Evolutionary conservation across 2,797 vertebrate genomes (phyloP).

Genomic region (Leucoraja ocellata): DNA sequence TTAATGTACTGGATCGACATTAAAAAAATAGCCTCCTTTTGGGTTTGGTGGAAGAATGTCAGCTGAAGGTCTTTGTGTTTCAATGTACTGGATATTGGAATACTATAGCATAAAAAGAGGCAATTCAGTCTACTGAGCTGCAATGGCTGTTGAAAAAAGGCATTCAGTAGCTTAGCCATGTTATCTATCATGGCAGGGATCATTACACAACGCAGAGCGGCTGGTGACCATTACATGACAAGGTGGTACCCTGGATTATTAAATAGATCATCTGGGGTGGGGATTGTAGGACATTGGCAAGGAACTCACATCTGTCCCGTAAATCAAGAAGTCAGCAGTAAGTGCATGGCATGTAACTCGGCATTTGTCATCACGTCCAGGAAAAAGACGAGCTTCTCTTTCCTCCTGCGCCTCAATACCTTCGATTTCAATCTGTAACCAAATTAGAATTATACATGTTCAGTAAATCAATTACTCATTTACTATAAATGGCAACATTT

Average conservation of each 20-base stretch:
- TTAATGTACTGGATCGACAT: not conserved
- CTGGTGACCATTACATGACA: no score
- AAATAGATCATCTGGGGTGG: not conserved
- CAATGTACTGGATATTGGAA: not conserved
- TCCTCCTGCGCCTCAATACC: conserved; percentile 70
- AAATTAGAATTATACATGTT: conserved; percentile 36
- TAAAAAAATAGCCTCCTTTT: not conserved
- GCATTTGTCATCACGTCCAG: conserved; percentile 72
- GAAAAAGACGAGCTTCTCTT: conserved; percentile 86
- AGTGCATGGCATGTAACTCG: conserved; percentile 83
- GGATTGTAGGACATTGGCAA: no score
- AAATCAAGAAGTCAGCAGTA: conserved; percentile 86
- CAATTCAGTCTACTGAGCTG: not conserved
- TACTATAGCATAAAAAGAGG: not conserved
- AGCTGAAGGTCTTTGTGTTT: not conserved
- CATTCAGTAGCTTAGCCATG: not conserved
- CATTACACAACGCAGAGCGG: no score
- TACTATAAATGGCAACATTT: not conserved
- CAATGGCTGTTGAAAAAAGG: not conserved
- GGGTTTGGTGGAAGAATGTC: not conserved
- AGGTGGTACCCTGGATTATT: not conserved
- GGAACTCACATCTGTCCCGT: conserved; percentile 79
- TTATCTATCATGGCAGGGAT: not conserved
- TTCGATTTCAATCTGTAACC: conserved; percentile 79
- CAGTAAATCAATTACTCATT: not conserved